Evolutionary conservation across 2,113 vertebrate species (phyloP), one percentile per base, ranked within the genome.

Genomic region (Osmerus eperlanus): DNA sequence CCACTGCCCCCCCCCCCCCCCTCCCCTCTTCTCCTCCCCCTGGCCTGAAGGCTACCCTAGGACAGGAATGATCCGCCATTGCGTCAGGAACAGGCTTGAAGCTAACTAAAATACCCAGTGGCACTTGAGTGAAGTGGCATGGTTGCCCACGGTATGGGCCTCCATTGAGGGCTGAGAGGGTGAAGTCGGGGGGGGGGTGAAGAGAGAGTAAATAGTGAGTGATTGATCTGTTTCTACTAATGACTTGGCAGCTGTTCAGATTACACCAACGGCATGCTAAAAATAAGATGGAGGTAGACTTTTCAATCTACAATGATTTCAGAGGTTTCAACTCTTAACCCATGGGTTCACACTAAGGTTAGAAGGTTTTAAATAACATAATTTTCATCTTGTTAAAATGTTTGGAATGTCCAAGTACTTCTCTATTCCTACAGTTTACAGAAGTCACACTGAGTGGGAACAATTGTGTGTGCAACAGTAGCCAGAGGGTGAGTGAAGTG

Each of bases 71-170:
- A 9, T 1, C 15, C 15, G n/a, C 55, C 29, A 23, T 13, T 25
- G 52, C 6, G 19, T 25, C 19, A 25, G 32, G 25, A 19, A 54
- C 36, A 29, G 66, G 28, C 58, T 29, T 25, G 58, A 63, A 66
- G 51, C 32, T 71, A 71, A 41, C 72, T 70, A 63, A 70, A 76
- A 73, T 63, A 73, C 66, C 62, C 74, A 56, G 62, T 64, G 58
- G 67, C 55, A 75, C 76, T 81, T 23, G 56, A 70, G 70, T 77
- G 64, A 77, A 73, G 75, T 74, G 71, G 67, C 74, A 67, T 71
- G 75, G 58, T 16, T 65, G 70, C 59, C 65, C 18, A 64, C 25
- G 60, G 13, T 15, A 16, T 3, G 11, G 25, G 60, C 18, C 19
- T 29, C 28, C 23, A 15, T 29, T 62, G 60, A 64, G 6, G 8